Evolutionary conservation across 1,140 invertebrate genomes (phyloP), one percentile per base, ranked within the genome.

Genomic region (Scaptomyza graminum): DNA sequence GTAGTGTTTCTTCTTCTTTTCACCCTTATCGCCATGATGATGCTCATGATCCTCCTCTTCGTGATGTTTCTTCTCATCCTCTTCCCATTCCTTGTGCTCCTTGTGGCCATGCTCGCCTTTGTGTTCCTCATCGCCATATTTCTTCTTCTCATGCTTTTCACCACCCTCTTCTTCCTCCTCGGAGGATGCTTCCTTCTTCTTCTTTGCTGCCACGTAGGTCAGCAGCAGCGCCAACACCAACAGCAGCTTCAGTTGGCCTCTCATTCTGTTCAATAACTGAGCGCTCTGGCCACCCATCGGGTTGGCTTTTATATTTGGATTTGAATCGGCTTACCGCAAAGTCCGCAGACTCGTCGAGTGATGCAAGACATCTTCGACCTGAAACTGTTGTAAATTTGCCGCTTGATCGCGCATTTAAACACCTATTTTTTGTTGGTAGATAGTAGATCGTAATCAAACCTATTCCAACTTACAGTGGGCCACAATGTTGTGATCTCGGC

Each of bases 1-100:
- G 44, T 94, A 94, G 49, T 95, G 93, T 1, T 94, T 92, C 64
- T 95, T 94, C 75, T 95, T 94, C 66, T 95, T 92, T 9, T 93
- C 94, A 3, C 93, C 93, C 71, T 94, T 92, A 74, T 94, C 94
- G 16, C 93, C 91, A 78, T 94, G 94, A 66, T 94, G 92, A 11
- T 93, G 93, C 6, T 92, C 84, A 62, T 95, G 94, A 52, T 93
- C 92, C 67, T 95, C 94, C 60, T 93, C 93, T 54, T 94, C 94
- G 51, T 95, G 94, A 78, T 95, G 93, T 0, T 95, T 95, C 68
- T 95, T 95, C 49, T 95, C 93, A 5, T 84, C 85, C 60, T 77
- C 87, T 8, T 91, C 89, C 79, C 80, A 87, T 50, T 82, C 81
- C 55, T 92, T 90, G 41, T 92, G 91, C 71, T 93, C 93, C 90